Conservation (phyloP, 2,113 vertebrate species). For the Lagopus leucura region DNA sequence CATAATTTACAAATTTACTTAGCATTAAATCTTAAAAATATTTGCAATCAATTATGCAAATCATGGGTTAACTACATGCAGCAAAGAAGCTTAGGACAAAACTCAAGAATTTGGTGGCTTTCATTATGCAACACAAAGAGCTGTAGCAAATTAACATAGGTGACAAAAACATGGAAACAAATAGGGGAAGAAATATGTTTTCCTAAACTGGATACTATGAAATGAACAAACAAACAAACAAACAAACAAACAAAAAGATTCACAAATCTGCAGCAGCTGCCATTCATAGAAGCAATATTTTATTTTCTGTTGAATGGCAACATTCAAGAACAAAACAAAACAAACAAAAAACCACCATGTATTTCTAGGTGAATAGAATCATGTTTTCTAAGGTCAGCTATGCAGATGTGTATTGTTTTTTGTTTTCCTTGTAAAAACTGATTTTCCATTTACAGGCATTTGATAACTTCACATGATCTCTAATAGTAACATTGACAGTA, state of each 20-base stretch:
- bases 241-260: neutral
- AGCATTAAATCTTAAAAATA: neutral
- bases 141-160: neutral
- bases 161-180: neutral
- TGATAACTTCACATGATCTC: neutral
- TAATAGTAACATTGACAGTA: neutral
- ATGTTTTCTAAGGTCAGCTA: neutral
- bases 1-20: neutral
- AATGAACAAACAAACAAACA: neutral
- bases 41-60: neutral
- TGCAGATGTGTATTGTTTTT: neutral
- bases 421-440: neutral
- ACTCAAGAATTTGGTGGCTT: neutral
- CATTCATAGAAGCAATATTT: neutral
- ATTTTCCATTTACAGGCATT: neutral
- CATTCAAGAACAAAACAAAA: neutral
- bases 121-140: neutral
- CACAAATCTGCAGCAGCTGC: neutral
- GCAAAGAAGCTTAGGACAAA: neutral
- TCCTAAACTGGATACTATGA: neutral
- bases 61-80: fast-evolving
- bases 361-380: neutral
- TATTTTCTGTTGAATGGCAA: neutral
- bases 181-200: neutral
- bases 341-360: neutral